These are phyloP conservation scores for Melanotaenia nigrans DNA, from an alignment of 2,797 vertebrate genomes.

Conservation along the genomic window DNA sequence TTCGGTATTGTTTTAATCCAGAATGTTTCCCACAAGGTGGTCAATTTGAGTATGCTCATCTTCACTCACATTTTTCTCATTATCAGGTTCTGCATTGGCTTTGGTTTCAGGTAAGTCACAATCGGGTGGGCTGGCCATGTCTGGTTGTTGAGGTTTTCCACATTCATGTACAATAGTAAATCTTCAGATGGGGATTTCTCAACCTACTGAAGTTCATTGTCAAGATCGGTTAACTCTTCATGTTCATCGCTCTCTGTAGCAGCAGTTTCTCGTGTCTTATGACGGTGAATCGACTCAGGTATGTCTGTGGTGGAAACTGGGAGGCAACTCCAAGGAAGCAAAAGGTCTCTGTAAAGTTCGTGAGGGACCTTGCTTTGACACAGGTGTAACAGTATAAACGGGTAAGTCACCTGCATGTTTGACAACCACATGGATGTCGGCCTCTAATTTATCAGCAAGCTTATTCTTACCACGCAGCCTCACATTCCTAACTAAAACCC, in stretches of 20 bases:
- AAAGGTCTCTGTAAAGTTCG: no score
- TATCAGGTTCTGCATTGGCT: background rate
- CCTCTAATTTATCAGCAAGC: background rate
- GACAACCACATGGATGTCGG: background rate
- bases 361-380: background rate
- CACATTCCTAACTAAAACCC: conserved; percentile 1
- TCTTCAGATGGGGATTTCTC: background rate
- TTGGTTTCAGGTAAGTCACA: background rate
- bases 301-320: no score
- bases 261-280: background rate
- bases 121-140: background rate
- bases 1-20: background rate
- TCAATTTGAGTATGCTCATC: background rate
- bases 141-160: background rate
- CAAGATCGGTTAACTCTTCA: background rate
- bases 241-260: background rate
- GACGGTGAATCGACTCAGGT: background rate
- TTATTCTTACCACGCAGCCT: background rate
- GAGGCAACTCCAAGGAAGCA: no score
- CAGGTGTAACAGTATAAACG: background rate
- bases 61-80: background rate
- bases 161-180: background rate
- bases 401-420: background rate
- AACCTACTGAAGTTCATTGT: background rate
- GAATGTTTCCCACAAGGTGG: background rate